Base-by-base conservation (phyloP, 1,140 invertebrate genomes). In the Sarcophaga peregrina region DNA sequence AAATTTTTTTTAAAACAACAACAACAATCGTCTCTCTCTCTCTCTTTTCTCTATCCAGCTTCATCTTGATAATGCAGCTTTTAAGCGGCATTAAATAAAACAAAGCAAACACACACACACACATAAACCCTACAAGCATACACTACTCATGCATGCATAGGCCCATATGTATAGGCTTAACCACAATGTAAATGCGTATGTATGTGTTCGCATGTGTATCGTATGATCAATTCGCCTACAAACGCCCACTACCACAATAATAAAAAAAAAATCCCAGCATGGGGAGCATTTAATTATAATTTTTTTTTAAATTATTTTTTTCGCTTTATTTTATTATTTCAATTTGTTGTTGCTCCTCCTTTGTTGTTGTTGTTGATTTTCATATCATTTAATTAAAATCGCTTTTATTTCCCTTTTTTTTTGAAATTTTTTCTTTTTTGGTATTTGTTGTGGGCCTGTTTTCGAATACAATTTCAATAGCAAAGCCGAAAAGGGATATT, bases 301-400 rank as follows among this genome's bases (percentile, higher is more conserved):
- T 78, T 78, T 37, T 37, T 37, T 37, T 37, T 37, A 37, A 1
- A 37, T 37, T 78, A 78, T 47, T 78, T 78, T n/a, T 15, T 68
- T 68, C 20, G 17, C 58, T 58, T 58, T 58, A 58, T 58, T 15
- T 58, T n/a, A 15, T 58, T 58, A 58, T 58, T n/a, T 15, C n/a
- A 15, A 15, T 74, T 76, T 76, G 74, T 76, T 76, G 46, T 76
- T 3, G 15, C n/a, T 58, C 13, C 13, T 58, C 54, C 1, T 76
- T 47, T 72, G 62, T 25, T 72, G 62, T 7, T 72, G 62, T 76
- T 78, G 75, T 78, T 50, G 75, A 78, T 78, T 78, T 78, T 78
- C 75, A 78, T 78, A 78, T 78, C 75, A 78, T 78, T 78, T 78
- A 78, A 78, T 78, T 78, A 78, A 78, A 78, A 78, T 78, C 75